Conservation (phyloP, 2,888 invertebrate species). For the Drosophila helvetica region DNA sequence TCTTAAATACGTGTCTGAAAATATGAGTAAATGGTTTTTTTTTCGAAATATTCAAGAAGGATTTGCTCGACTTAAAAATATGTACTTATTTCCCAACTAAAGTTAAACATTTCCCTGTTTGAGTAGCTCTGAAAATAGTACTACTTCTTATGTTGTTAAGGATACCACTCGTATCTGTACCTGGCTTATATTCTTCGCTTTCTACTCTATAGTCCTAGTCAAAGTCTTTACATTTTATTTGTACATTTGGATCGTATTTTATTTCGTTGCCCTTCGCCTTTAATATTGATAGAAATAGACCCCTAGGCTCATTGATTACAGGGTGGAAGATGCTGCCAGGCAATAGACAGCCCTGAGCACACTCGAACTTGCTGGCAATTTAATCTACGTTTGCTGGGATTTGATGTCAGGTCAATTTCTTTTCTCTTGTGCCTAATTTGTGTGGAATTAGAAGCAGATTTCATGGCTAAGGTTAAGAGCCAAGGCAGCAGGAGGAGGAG, state of each 20-base stretch:
- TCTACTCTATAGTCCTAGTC: background rate
- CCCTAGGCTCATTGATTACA: too few species aligned
- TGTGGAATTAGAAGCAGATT: slow-evolving; percentile 27
- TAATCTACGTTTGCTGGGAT: slow-evolving; percentile 34
- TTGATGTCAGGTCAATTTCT: slow-evolving; percentile 36
- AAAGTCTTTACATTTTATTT: background rate
- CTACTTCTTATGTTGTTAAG: too few species aligned
- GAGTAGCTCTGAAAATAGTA: too few species aligned
- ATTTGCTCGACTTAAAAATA: background rate
- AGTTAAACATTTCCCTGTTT: too few species aligned
- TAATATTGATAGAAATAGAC: background rate
- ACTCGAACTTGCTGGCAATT: slow-evolving; percentile 26
- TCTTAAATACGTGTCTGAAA: background rate
- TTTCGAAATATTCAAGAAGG: background rate
- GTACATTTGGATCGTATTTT: background rate
- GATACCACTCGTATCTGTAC: too few species aligned
- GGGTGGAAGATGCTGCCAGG: slow-evolving; percentile 14
- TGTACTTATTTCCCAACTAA: background rate
- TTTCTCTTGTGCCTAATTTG: slow-evolving; percentile 40
- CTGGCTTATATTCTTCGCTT: too few species aligned
- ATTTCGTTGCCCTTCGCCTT: background rate
- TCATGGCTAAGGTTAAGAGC: slow-evolving; percentile 14
- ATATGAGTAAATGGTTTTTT: background rate
- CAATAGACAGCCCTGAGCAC: slow-evolving; percentile 1
- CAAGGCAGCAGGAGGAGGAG: background rate